Evolutionary conservation across 2,113 vertebrate genomes (phyloP).

Genomic region (Sturnira hondurensis): DNA sequence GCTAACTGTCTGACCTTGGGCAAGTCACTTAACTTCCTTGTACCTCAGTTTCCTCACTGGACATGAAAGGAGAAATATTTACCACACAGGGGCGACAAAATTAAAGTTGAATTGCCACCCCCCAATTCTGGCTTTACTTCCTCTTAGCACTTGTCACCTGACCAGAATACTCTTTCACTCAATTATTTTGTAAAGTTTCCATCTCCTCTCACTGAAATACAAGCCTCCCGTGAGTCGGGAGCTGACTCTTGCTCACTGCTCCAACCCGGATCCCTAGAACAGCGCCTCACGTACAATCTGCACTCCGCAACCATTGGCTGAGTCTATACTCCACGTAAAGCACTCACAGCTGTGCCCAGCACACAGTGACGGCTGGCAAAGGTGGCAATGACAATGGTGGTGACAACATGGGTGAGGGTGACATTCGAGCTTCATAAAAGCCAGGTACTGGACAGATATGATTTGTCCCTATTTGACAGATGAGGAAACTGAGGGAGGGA

Average conservation of each 20-base stretch:
- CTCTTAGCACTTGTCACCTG: neutral
- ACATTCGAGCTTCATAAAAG: neutral
- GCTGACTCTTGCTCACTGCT: neutral
- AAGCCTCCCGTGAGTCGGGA: neutral
- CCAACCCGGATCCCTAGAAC: neutral
- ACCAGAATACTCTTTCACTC: neutral
- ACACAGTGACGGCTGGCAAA: neutral
- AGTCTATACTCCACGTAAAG: neutral
- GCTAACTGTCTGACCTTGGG: neutral
- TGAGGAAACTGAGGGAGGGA: neutral
- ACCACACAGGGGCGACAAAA: neutral
- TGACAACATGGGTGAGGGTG: rapidly evolving
- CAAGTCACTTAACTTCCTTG: neutral
- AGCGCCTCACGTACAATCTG: neutral
- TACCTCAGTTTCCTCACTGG: neutral
- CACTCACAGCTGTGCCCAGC: no score
- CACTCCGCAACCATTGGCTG: neutral
- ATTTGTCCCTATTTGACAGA: neutral
- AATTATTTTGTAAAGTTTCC: neutral
- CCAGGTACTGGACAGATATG: rapidly evolving
- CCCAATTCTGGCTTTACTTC: neutral
- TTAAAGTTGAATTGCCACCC: neutral
- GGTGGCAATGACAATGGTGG: neutral
- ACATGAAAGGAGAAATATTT: rapidly evolving
- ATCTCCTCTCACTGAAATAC: neutral